Evolutionary conservation across 2,113 vertebrate species (phyloP).

Genomic region (Noctilio leporinus): DNA sequence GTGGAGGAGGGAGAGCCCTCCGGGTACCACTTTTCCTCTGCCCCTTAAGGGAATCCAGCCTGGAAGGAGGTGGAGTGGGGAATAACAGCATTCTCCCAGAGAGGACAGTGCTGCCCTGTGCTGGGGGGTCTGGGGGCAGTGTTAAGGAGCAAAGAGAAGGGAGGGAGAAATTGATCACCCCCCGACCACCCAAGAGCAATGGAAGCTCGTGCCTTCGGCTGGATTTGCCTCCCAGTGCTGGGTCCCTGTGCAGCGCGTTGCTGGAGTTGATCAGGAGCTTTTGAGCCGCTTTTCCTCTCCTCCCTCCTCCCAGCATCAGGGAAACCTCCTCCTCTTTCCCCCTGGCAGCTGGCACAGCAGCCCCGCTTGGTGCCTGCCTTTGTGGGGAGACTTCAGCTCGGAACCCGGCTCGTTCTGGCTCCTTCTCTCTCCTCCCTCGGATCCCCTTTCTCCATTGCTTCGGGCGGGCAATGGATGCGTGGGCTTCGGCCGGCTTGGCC

Average conservation of each 20-base stretch:
- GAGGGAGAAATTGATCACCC: not conserved
- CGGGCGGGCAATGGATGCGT: not conserved
- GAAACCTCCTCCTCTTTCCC: not conserved
- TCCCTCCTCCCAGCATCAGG: not conserved
- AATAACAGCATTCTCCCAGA: not conserved
- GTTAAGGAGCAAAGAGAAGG: not conserved
- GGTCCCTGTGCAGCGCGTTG: not conserved
- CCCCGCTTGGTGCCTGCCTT: not conserved
- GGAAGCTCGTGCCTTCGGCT: not conserved
- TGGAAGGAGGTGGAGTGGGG: not conserved
- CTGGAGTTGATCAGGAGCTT: not conserved
- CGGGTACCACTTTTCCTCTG: not conserved
- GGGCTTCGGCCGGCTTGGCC: not conserved
- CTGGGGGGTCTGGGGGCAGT: not conserved
- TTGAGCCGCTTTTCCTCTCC: not conserved
- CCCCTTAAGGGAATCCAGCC: not conserved
- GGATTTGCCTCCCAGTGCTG: not conserved
- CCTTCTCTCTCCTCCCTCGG: not conserved
- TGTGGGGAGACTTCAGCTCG: slow-evolving; percentile 12
- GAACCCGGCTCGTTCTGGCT: not conserved
- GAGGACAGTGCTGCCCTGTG: not conserved
- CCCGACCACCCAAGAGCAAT: not conserved
- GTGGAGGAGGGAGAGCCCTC: not conserved
- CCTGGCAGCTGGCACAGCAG: slow-evolving; percentile 45
- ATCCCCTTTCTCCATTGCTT: not conserved